Base-by-base conservation (phyloP, 1,140 invertebrate genomes). In the Apis dorsata region DNA sequence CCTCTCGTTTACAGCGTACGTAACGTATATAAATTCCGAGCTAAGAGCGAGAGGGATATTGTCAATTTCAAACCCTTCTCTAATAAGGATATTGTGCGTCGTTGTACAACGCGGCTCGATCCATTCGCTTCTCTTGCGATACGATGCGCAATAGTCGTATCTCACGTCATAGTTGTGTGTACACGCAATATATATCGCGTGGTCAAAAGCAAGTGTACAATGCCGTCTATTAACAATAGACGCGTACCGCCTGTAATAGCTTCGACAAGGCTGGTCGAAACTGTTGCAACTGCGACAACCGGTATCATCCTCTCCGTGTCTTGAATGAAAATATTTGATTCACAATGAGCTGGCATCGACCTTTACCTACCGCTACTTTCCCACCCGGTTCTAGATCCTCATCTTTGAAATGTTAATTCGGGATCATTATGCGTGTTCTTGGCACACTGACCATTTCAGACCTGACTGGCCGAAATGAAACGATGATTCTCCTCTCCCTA, bases 341-440 rank as follows among this genome's bases (percentile, higher is more conserved):
- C 72, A 87, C 73, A 84, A 82, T 75, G 73, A 79, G 69, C 71
- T 62, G 66, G 57, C 62, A 65, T 75, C 34, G 65, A 80, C 65
- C 84, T 84, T 72, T 60, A 44, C 34, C 34, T 44, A 44, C 34
- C 34, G 10, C 21, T 9, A 51, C 63, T 34, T 17, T 49, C 19
- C 51, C 34, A 62, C 70, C 44, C 57, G 44, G 34, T 75, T 70
- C 71, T 74, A 87, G 53, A 78, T 13, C 15, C 3, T 59, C 60
- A 68, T 81, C 69, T 88, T 88, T 84, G 69, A 70, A 72, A 84
- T 82, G 63, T 69, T 80, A 78, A 82, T 85, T 78, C 75, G 74
- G 77, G 86, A 72, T 81, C 82, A 85, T 86, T 86, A 83, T 82
- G 85, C 62, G 66, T 66, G 79, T 88, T 89, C 86, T 88, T 89